Evolutionary conservation across 1,140 invertebrate genomes (phyloP).

Genomic region (Zeugodacus cucurbitae): DNA sequence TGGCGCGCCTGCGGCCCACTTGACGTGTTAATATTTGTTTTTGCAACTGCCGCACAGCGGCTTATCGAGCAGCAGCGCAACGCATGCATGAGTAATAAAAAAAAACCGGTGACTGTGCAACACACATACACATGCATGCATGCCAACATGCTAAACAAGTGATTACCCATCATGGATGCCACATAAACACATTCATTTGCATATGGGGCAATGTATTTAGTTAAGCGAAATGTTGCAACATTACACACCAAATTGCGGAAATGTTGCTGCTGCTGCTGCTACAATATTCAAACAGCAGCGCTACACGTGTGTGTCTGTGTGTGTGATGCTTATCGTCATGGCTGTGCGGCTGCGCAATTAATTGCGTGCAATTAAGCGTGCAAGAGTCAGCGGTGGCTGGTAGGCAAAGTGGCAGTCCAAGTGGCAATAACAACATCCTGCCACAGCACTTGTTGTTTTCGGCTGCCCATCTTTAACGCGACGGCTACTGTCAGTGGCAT

Average conservation of each 20-base stretch:
- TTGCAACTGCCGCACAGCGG: slow-evolving; percentile 16
- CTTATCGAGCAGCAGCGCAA: not conserved
- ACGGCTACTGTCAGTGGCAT: not conserved
- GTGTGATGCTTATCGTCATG: not conserved
- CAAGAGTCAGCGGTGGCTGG: not conserved
- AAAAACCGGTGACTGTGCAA: not conserved
- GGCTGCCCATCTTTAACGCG: not conserved
- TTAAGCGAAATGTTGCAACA: not conserved
- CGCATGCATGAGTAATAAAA: not conserved
- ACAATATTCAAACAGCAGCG: not conserved
- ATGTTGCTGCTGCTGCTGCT: not conserved
- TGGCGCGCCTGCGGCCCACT: slow-evolving; percentile 28
- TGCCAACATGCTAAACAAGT: slow-evolving; percentile 1
- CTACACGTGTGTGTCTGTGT: not conserved
- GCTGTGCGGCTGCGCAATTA: slow-evolving; percentile 34
- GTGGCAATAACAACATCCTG: slow-evolving; percentile 37
- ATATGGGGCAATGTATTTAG: not conserved
- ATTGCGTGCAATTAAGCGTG: slow-evolving; percentile 31
- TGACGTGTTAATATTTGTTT: slow-evolving; percentile 8
- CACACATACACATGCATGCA: not conserved
- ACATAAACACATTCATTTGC: not conserved
- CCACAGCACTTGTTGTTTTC: not conserved
- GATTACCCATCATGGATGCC: not conserved
- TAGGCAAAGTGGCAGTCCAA: slow-evolving; percentile 20
- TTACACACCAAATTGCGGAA: not conserved